Conservation (phyloP, 2,888 invertebrate species). For the Glaucopsyche alexis region DNA sequence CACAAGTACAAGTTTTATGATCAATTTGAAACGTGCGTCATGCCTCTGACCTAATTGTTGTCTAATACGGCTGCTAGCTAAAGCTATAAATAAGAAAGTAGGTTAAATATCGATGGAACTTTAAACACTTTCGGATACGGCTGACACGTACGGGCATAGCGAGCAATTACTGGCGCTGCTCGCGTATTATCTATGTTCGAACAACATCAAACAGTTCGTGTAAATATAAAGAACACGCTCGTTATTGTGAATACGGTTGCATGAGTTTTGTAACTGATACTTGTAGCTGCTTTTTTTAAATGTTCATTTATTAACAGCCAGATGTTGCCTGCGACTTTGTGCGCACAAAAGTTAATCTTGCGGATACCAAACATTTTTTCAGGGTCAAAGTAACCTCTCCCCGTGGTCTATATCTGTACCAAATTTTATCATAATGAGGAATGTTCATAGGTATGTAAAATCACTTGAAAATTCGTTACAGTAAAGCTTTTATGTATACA, state of each 20-base stretch:
- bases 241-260: constrained; percentile 2
- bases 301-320: not conserved
- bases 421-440: too few relatives aligned
- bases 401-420: too few relatives aligned
- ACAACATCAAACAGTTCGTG: constrained; percentile 1
- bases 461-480: too few relatives aligned
- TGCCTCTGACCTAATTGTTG: constrained; percentile 72
- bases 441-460: too few relatives aligned
- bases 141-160: constrained; percentile 40
- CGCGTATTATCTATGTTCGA: constrained; percentile 33
- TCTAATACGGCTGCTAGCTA: constrained; percentile 54
- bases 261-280: not conserved
- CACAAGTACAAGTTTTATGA: constrained; percentile 38
- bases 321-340: too few relatives aligned
- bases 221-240: constrained; percentile 7
- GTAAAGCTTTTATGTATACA: too few relatives aligned
- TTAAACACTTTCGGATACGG: constrained; percentile 55
- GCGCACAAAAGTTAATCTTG: too few relatives aligned
- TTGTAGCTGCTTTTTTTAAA: constrained; percentile 5
- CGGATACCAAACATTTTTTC: too few relatives aligned
- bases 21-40: constrained; percentile 53
- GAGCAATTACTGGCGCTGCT: constrained; percentile 32
- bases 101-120: constrained; percentile 73
- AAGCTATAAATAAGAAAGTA: constrained; percentile 72
- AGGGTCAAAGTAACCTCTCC: too few relatives aligned